Conservation (phyloP, 2,113 vertebrate genomes). For the Chaetodon trifascialis region DNA sequence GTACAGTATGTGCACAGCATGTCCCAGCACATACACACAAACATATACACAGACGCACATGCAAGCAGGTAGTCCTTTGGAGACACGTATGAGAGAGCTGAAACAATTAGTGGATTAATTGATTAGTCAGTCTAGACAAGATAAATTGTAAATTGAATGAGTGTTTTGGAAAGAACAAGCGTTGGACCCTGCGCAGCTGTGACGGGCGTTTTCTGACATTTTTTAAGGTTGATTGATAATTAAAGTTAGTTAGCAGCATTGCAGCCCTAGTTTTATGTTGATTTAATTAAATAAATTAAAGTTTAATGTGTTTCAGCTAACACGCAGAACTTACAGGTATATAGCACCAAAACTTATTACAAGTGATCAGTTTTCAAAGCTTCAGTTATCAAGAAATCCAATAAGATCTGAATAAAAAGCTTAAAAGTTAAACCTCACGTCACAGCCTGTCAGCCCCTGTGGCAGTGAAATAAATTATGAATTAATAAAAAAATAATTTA, state of each 20-base stretch:
- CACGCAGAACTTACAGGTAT: too few species aligned
- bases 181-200: not conserved
- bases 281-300: not conserved
- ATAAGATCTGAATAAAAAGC: not conserved
- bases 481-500: not conserved
- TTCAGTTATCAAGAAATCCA: not conserved
- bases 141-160: too few species aligned
- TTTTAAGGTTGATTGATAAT: not conserved
- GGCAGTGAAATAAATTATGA: not conserved
- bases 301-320: not conserved
- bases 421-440: constrained; percentile 5
- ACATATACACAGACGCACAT: too few species aligned
- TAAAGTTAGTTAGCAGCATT: not conserved
- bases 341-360: not conserved
- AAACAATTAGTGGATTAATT: too few species aligned
- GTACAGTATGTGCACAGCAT: not conserved
- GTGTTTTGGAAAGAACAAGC: not conserved
- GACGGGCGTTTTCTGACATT: not conserved
- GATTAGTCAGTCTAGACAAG: too few species aligned
- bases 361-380: not conserved
- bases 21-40: not conserved
- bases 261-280: not conserved
- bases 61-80: too few species aligned
- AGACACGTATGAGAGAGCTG: too few species aligned
- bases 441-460: not conserved